These are phyloP conservation scores for Chironex yamaguchii DNA, from an alignment of 30 jellyfish, hydroid and myxozoan genomes.

Conservation along the genomic window DNA sequence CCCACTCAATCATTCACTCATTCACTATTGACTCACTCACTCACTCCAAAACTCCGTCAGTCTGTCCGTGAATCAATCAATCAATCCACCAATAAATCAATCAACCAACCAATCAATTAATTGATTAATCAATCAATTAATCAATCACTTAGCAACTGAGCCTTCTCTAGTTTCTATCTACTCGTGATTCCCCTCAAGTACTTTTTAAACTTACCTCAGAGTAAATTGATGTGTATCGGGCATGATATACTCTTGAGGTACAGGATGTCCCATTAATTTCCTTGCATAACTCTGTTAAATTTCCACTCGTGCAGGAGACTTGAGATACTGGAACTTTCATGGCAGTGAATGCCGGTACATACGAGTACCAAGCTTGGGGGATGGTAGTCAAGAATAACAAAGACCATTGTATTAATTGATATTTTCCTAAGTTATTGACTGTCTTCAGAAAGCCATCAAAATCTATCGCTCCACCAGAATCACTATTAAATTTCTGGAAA, in stretches of 20 bases:
- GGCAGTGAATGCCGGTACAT: background rate
- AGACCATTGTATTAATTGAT: background rate
- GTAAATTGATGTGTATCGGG: background rate
- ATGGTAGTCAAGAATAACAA: background rate
- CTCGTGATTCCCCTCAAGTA: too few species aligned
- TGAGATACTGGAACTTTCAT: background rate
- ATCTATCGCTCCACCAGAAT: background rate
- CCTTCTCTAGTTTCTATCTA: too few species aligned
- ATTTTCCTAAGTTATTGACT: background rate
- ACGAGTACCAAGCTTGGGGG: background rate
- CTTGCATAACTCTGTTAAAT: background rate
- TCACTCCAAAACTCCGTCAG: too few species aligned
- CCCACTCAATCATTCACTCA: too few species aligned
- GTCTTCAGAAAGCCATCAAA: background rate
- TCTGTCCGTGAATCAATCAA: too few species aligned
- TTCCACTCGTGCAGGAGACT: background rate
- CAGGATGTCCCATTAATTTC: background rate
- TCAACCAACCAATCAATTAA: too few species aligned
- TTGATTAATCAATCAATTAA: too few species aligned
- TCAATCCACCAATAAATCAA: too few species aligned
- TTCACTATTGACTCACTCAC: too few species aligned
- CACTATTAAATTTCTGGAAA: too few species aligned
- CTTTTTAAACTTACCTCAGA: background rate
- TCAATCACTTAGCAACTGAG: too few species aligned
- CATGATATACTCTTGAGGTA: background rate